Evolutionary conservation across 1,140 invertebrate genomes (phyloP).

Genomic region (Danaus melanippus): DNA sequence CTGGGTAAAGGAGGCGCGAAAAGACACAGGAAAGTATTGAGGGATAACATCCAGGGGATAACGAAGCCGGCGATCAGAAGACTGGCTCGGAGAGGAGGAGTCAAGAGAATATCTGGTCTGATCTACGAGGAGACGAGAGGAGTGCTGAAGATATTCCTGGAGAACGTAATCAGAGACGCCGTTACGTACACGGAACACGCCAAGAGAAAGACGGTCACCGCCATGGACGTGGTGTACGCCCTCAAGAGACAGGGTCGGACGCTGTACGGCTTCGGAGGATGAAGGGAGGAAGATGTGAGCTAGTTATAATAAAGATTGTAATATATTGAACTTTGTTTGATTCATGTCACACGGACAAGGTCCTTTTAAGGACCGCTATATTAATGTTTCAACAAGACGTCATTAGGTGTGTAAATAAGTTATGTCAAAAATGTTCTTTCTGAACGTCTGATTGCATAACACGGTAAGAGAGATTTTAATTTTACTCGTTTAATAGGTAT

Average conservation of each 20-base stretch:
- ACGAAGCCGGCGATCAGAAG: slow-evolving; percentile 47
- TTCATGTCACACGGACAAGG: too few species aligned
- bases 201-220: slow-evolving; percentile 83
- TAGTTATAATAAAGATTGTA: too few species aligned
- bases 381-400: too few species aligned
- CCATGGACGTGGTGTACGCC: slow-evolving; percentile 91
- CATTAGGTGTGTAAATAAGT: too few species aligned
- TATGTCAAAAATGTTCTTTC: too few species aligned
- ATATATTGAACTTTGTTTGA: too few species aligned
- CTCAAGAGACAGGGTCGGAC: slow-evolving; percentile 86
- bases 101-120: slow-evolving; percentile 75
- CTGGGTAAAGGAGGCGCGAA: slow-evolving; percentile 46
- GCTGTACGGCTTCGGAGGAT: slow-evolving; percentile 78
- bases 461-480: too few species aligned
- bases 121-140: slow-evolving; percentile 51
- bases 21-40: slow-evolving; percentile 76
- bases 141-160: slow-evolving; percentile 84
- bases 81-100: slow-evolving; percentile 75
- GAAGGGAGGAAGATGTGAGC: not conserved
- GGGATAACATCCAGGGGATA: slow-evolving; percentile 47
- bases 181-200: slow-evolving; percentile 78
- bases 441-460: too few species aligned
- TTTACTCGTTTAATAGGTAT: too few species aligned
- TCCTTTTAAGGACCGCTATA: too few species aligned
- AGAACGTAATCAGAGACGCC: slow-evolving; percentile 87